Percentiles rank a stretch among this genome's conserved stretches.
Evolutionary conservation across 2,113 vertebrate genomes (phyloP).

Genomic region (Pitta sordida): DNA sequence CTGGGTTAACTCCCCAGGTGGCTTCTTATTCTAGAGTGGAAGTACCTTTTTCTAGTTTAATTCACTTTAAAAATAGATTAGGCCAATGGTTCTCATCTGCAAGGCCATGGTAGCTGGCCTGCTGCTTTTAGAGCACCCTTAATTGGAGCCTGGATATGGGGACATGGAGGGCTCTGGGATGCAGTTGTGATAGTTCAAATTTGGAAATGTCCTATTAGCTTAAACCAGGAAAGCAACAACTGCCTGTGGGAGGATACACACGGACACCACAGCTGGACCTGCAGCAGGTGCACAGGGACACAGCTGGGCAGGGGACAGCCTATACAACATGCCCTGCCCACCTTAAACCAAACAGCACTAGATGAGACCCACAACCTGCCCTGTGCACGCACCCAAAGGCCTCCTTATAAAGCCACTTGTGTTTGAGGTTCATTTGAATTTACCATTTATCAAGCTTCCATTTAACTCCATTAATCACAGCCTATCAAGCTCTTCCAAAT

Average conservation of each 20-base stretch:
- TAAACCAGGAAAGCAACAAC: background rate
- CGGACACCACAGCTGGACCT: background rate
- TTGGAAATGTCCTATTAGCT: background rate
- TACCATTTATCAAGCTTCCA: slow-evolving; percentile 40
- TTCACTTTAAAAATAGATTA: slow-evolving; percentile 53
- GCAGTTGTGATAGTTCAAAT: background rate
- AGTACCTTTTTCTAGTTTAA: slow-evolving; percentile 36
- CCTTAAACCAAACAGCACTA: accelerated
- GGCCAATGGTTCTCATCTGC: slow-evolving; percentile 29
- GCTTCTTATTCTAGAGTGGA: slow-evolving; percentile 21
- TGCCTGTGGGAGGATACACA: background rate
- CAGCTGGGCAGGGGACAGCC: background rate
- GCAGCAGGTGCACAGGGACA: background rate
- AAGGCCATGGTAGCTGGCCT: background rate
- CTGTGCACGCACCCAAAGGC: background rate
- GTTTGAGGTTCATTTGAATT: slow-evolving; percentile 22
- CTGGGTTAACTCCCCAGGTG: slow-evolving; percentile 61
- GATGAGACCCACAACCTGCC: background rate
- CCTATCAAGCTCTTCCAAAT: slow-evolving; percentile 65
- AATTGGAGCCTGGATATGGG: background rate
- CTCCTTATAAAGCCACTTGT: slow-evolving; percentile 37
- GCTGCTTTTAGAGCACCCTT: slow-evolving; percentile 13
- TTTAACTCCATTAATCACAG: slow-evolving; percentile 67
- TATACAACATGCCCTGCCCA: accelerated
- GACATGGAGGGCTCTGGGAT: background rate